These are phyloP conservation scores for Hanleya hanleyi DNA, from an alignment of 2,888 invertebrate species.

Conservation along the genomic window DNA sequence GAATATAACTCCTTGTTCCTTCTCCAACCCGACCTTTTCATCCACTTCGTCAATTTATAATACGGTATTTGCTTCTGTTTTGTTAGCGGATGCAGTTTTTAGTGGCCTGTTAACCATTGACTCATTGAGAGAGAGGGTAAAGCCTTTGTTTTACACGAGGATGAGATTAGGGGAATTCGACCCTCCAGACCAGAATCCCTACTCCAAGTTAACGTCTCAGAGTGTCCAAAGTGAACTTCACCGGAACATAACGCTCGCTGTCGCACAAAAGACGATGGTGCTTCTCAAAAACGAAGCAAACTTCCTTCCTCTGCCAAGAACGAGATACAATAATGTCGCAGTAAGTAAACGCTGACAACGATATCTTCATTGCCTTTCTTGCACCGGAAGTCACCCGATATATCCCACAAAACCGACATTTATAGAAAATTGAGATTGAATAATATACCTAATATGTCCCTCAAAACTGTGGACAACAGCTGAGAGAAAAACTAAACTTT, in stretches of 20 bases:
- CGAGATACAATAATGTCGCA: conserved; percentile 29
- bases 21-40: too few relatives aligned
- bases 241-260: conserved; percentile 38
- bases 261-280: conserved; percentile 48
- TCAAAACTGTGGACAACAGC: too few relatives aligned
- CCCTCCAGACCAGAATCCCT: conserved; percentile 63
- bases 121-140: conserved; percentile 13
- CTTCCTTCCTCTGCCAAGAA: conserved; percentile 29
- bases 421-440: too few relatives aligned
- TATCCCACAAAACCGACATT: too few relatives aligned
- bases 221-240: conserved; percentile 44
- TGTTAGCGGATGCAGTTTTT: neutral
- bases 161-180: conserved; percentile 67
- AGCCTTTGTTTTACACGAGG: conserved; percentile 60
- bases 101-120: neutral
- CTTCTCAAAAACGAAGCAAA: conserved; percentile 47
- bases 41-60: too few relatives aligned
- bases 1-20: too few relatives aligned
- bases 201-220: conserved; percentile 40
- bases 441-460: too few relatives aligned
- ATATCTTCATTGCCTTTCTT: too few relatives aligned
- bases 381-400: too few relatives aligned
- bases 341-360: too few relatives aligned
- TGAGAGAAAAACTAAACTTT: too few relatives aligned
- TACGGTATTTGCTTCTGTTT: too few relatives aligned